A percentile compares a stretch with the other conserved stretches of the same genome.
Evolutionary conservation across 1,140 invertebrate genomes (phyloP).

Genomic region (Forficula auricularia): DNA sequence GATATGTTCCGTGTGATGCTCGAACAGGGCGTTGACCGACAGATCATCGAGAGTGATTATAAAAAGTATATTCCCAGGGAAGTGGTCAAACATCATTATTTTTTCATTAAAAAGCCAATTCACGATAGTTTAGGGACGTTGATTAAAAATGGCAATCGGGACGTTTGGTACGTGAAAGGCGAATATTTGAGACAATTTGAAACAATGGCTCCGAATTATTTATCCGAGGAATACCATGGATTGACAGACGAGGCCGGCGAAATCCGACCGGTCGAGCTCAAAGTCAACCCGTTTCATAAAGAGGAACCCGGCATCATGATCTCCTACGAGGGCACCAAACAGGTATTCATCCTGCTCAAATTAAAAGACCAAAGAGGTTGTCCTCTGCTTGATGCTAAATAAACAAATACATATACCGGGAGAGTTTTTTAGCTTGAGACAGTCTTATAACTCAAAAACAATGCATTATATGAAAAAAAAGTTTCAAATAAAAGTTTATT

Average conservation of each 20-base stretch:
- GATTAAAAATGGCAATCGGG: conserved; percentile 26
- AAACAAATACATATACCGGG: no score
- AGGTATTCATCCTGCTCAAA: no score
- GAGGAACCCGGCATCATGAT: conserved; percentile 45
- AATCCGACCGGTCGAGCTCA: conserved; percentile 36
- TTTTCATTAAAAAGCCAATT: conserved; percentile 58
- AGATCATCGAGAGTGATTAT: conserved; percentile 52
- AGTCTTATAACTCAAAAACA: no score
- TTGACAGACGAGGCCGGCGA: conserved; percentile 39
- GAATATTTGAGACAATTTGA: conserved; percentile 61
- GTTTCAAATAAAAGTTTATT: no score
- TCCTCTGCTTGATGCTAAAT: no score
- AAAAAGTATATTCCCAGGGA: conserved; percentile 65
- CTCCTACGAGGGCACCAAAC: conserved; percentile 36
- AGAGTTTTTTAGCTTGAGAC: no score
- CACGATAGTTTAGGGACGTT: conserved; percentile 44
- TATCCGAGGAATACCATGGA: conserved; percentile 56
- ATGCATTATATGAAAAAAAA: no score
- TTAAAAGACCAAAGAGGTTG: no score
- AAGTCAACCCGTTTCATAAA: conserved; percentile 50
- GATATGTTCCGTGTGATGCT: conserved; percentile 63
- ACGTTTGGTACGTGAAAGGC: conserved; percentile 49
- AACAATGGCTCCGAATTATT: conserved; percentile 58
- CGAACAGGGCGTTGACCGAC: conserved; percentile 42
- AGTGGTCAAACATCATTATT: conserved; percentile 48